Evolutionary conservation across 2,888 invertebrate genomes (phyloP).

Genomic region (Epinotia bilunana): DNA sequence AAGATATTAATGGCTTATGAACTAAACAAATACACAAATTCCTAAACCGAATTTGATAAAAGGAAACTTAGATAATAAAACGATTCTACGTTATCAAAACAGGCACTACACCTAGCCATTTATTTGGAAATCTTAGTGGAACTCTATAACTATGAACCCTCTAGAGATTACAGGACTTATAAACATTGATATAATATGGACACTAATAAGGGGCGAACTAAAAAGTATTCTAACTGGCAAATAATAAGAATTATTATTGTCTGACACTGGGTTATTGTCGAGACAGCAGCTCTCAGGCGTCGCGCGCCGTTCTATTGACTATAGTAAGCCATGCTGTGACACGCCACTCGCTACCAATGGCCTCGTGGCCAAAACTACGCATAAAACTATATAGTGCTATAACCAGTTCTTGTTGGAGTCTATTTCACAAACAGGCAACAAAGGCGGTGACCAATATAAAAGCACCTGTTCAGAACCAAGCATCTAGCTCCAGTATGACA

Average conservation of each 20-base stretch:
- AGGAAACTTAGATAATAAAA: constrained; percentile 26
- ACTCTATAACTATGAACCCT: constrained; percentile 37
- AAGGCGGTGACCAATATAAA: no score
- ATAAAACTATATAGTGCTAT: background rate
- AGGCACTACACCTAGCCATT: constrained; percentile 42
- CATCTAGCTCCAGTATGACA: background rate
- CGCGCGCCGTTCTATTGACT: constrained; percentile 72
- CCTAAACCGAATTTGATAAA: constrained; percentile 17
- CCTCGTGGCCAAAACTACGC: constrained; percentile 2
- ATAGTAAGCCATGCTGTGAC: constrained; percentile 55
- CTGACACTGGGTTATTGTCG: constrained; percentile 85
- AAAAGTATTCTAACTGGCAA: constrained; percentile 72
- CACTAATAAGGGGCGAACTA: constrained; percentile 55
- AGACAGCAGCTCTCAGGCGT: constrained; percentile 80
- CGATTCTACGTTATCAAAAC: constrained; percentile 33
- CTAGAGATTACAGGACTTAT: constrained; percentile 36
- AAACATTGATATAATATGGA: constrained; percentile 44
- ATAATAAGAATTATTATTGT: constrained; percentile 81
- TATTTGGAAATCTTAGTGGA: constrained; percentile 33
- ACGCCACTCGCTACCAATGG: background rate
- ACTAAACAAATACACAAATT: constrained; percentile 5
- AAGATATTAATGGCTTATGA: constrained; percentile 30
- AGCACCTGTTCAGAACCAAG: no score
- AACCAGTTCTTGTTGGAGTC: background rate
- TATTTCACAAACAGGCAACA: background rate